A percentile compares a stretch with the other conserved stretches of the same genome.
Evolutionary conservation across 1,140 invertebrate species (phyloP).

Genomic region (Ceratosolen solmsi): DNA sequence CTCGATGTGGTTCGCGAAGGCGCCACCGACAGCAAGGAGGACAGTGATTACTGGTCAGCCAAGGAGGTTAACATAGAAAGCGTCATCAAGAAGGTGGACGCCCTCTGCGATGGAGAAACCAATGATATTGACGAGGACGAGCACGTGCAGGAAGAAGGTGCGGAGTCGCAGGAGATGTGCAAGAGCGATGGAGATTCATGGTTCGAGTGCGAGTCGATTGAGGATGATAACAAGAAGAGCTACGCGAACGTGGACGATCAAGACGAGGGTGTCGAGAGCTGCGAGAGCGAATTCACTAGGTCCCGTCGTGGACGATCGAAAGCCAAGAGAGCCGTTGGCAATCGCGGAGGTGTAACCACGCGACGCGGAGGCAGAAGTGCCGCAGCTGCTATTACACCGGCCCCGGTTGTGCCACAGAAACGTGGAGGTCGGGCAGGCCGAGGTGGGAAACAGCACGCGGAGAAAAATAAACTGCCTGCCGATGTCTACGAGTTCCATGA

Average conservation of each 20-base stretch:
- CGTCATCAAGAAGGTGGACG: constrained; percentile 85
- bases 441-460: constrained; percentile 74
- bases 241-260: constrained; percentile 61
- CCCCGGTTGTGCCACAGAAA: constrained; percentile 66
- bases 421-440: constrained; percentile 75
- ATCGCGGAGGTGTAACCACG: constrained; percentile 75
- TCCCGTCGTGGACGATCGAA: constrained; percentile 66
- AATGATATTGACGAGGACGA: constrained; percentile 65
- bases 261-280: constrained; percentile 67
- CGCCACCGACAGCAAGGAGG: constrained; percentile 77
- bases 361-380: constrained; percentile 66
- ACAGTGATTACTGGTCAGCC: constrained; percentile 83
- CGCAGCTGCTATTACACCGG: constrained; percentile 64
- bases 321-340: constrained; percentile 59
- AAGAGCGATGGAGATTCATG: constrained; percentile 62
- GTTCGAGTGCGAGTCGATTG: constrained; percentile 71
- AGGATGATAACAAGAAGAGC: constrained; percentile 66
- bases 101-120: constrained; percentile 72
- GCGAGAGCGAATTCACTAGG: constrained; percentile 65
- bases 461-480: constrained; percentile 77
- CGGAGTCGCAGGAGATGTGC: constrained; percentile 56
- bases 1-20: constrained; percentile 66
- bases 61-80: constrained; percentile 86
- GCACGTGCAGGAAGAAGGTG: constrained; percentile 54
- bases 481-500: constrained; percentile 90